Evolutionary conservation across 1,140 invertebrate species (phyloP).

Genomic region (Euwallacea fornicatus): DNA sequence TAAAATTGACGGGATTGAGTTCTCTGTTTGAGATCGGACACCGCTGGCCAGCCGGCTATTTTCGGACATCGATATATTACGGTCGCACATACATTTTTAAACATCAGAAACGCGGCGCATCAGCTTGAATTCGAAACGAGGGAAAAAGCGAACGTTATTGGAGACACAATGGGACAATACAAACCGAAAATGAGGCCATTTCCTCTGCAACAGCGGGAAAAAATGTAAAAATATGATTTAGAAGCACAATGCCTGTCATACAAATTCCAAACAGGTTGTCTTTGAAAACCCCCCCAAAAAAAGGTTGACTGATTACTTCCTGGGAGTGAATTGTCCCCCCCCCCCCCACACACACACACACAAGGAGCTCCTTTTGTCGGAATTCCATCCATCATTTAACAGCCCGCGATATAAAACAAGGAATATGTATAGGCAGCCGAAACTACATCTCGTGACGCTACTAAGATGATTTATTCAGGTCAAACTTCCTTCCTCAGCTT

Average conservation of each 20-base stretch:
- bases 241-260: constrained; percentile 4
- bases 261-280: constrained; percentile 1
- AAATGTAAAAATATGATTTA: constrained; percentile 6
- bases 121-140: no score
- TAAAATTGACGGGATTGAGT: constrained; percentile 30
- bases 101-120: not conserved
- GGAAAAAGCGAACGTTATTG: no score
- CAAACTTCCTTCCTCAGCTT: no score
- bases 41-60: not conserved
- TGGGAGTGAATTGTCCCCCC: not conserved
- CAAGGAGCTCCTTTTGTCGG: no score
- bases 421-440: no score
- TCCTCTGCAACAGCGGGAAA: not conserved
- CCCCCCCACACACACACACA: no score
- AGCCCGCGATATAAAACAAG: no score
- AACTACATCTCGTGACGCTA: no score
- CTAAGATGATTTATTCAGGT: no score
- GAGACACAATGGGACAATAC: no score
- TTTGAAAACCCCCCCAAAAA: not conserved
- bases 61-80: not conserved
- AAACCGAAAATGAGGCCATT: no score
- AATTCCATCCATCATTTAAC: no score
- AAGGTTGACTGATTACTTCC: constrained; percentile 12
- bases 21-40: constrained; percentile 4
- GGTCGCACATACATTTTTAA: not conserved